These are phyloP conservation scores for Hylaeus volcanicus DNA, from an alignment of 1,140 invertebrate species.

Conservation along the genomic window DNA sequence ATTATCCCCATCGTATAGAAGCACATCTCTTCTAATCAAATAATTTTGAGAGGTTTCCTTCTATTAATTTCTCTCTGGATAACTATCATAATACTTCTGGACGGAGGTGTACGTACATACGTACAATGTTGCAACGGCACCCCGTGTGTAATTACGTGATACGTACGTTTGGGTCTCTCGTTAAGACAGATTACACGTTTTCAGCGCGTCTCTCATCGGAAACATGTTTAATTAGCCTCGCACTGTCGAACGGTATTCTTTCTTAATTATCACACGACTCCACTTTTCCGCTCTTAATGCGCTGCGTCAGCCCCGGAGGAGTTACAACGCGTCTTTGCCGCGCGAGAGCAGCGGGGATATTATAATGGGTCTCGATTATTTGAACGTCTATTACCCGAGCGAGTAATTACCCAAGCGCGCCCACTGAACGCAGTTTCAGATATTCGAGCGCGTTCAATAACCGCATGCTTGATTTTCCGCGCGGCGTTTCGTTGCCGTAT, in stretches of 20 bases:
- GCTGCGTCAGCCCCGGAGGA: constrained; percentile 2
- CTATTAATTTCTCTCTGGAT: no score
- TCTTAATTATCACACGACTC: constrained; percentile 22
- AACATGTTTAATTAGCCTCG: constrained; percentile 36
- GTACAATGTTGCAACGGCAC: background rate
- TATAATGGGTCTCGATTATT: constrained; percentile 37
- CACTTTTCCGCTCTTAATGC: constrained; percentile 13
- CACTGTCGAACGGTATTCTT: constrained; percentile 34
- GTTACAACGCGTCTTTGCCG: constrained; percentile 27
- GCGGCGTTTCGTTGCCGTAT: constrained; percentile 17
- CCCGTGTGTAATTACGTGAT: background rate
- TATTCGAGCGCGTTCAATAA: constrained; percentile 38
- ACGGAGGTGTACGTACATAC: no score
- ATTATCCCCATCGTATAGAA: no score
- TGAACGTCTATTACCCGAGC: constrained; percentile 35
- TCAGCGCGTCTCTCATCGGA: constrained; percentile 16
- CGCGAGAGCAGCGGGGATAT: constrained; percentile 2
- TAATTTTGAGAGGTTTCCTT: no score
- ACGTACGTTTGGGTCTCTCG: constrained; percentile 6
- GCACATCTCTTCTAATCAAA: no score
- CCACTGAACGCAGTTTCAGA: constrained; percentile 35
- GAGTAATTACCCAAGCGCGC: constrained; percentile 25
- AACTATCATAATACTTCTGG: no score
- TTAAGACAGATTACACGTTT: constrained; percentile 26
- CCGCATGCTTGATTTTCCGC: constrained; percentile 37